Evolutionary conservation across 2,888 invertebrate species (phyloP).

Genomic region (Calameuta idolon): DNA sequence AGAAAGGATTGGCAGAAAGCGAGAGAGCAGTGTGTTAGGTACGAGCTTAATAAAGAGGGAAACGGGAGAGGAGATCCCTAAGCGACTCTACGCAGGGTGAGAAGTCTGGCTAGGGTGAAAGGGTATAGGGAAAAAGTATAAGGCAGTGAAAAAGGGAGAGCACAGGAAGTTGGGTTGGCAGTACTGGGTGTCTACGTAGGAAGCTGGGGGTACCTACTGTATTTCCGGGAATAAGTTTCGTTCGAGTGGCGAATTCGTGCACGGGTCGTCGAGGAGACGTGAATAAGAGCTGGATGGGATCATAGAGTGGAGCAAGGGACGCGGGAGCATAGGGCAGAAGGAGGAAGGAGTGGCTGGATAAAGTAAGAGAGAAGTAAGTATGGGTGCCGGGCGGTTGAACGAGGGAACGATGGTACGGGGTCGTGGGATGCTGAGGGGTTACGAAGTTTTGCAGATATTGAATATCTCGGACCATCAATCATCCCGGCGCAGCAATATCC

Average conservation of each 20-base stretch:
- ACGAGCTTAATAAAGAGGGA: conserved; percentile 39
- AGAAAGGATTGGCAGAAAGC: conserved; percentile 23
- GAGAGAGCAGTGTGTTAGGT: conserved; percentile 25
- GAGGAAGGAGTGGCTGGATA: background rate
- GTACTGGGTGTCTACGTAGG: background rate
- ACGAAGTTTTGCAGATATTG: conserved; percentile 61
- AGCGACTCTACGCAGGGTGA: conserved; percentile 13
- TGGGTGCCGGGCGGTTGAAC: conserved; percentile 1
- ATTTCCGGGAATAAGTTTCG: background rate
- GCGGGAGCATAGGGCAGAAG: background rate
- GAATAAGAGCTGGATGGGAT: conserved; percentile 5
- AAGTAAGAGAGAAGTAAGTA: background rate
- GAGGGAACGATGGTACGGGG: background rate
- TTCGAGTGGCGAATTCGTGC: background rate
- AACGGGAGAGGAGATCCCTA: conserved; percentile 32
- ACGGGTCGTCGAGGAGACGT: conserved; percentile 5
- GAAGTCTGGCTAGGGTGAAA: conserved; percentile 1
- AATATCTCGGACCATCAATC: conserved; percentile 65
- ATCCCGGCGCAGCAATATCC: conserved; percentile 58
- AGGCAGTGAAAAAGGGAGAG: conserved; percentile 37
- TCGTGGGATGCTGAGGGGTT: conserved; percentile 27
- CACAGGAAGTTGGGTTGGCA: background rate
- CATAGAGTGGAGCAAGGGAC: background rate
- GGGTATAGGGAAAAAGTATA: conserved; percentile 55
- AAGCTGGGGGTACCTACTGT: background rate